Conservation (phyloP, 2,797 vertebrate genomes). For the Propithecus deckenii region DNA sequence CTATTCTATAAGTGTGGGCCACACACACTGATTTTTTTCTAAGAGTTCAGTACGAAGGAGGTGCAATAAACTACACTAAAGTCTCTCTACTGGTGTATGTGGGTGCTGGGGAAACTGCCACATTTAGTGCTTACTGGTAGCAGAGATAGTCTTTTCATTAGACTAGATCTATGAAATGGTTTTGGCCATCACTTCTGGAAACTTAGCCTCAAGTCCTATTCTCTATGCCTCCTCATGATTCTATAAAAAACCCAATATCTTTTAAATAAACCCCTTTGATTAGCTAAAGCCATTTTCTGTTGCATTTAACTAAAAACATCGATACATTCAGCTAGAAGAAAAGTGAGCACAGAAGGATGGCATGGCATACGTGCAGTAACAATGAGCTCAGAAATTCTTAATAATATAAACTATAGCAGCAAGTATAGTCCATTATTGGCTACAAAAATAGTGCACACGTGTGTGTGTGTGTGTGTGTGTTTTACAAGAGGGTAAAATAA, state of each 20-base stretch:
- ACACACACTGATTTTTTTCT: background rate
- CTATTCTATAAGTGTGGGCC: rapidly evolving
- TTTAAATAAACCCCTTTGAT: background rate
- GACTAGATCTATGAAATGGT: background rate
- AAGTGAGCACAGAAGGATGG: rapidly evolving
- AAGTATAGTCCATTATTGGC: background rate
- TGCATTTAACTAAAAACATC: background rate
- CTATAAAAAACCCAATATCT: background rate
- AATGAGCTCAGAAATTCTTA: background rate
- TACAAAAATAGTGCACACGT: background rate
- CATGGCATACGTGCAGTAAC: background rate
- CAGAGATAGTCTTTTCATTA: background rate
- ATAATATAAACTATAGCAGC: background rate
- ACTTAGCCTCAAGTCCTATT: background rate
- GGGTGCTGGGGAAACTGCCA: background rate
- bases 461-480: too few species aligned
- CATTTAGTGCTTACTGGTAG: background rate
- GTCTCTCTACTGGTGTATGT: background rate
- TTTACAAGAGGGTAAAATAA: background rate
- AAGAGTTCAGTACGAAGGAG: background rate
- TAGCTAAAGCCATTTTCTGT: background rate
- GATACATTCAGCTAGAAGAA: background rate
- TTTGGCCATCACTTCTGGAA: background rate
- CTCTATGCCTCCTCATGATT: background rate
- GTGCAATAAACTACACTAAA: background rate